phyloP scores from a whole-genome alignment of 2,888 invertebrate genomes.

The Athalia cordata region DNA sequence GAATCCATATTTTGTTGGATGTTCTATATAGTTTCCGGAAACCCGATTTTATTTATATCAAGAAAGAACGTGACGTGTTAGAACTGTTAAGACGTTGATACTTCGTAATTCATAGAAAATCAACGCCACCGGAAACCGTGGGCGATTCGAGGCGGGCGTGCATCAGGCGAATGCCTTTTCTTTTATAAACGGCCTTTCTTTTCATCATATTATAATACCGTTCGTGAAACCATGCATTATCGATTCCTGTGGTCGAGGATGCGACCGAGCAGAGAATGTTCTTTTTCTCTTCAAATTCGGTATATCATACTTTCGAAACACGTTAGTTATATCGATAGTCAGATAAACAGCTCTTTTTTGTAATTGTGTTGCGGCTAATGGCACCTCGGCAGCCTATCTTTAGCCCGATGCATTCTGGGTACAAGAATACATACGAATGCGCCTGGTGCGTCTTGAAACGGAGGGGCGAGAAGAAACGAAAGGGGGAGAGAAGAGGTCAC shows the following conservation, averaged over 20 bases:
- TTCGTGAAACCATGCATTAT: too few species aligned
- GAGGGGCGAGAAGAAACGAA: constrained; percentile 10
- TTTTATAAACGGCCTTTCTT: background rate
- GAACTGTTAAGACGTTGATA: constrained; percentile 34
- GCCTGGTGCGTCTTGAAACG: background rate
- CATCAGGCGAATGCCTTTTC: background rate
- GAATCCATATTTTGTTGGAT: background rate
- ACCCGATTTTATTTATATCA: constrained; percentile 30
- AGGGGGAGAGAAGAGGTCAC: constrained; percentile 50
- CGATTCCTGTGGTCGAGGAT: too few species aligned
- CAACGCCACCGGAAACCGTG: constrained; percentile 42
- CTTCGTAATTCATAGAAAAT: constrained; percentile 37
- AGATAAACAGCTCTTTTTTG: constrained; percentile 29
- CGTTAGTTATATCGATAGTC: constrained; percentile 4
- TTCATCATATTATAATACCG: background rate
- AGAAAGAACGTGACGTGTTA: constrained; percentile 24
- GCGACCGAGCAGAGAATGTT: too few species aligned
- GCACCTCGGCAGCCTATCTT: constrained; percentile 54
- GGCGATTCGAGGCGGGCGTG: constrained; percentile 17
- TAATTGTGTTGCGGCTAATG: constrained; percentile 39
- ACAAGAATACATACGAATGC: constrained; percentile 49
- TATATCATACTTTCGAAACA: background rate
- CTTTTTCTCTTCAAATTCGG: too few species aligned
- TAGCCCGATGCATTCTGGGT: constrained; percentile 58
- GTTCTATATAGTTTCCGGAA: constrained; percentile 15